phyloP scores from a whole-genome alignment of 2,797 vertebrate species.

The Enteromius anoplus region DNA sequence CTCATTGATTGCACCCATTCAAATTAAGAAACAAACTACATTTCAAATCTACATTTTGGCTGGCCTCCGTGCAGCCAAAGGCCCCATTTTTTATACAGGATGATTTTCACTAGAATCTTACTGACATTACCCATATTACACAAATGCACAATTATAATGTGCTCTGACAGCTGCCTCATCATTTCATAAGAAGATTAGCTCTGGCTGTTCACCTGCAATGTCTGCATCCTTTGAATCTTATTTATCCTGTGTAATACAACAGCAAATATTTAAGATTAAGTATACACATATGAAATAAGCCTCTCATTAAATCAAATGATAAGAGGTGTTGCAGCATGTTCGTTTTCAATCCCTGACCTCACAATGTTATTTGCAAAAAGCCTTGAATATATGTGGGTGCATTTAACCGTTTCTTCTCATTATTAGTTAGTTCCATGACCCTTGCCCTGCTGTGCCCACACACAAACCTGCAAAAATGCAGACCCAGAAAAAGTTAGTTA shows the following conservation, averaged over 20 bases:
- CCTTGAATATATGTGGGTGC: background rate
- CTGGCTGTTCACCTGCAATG: background rate
- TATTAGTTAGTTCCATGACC: slow-evolving; percentile 12
- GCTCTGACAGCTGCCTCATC: background rate
- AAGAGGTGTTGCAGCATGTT: background rate
- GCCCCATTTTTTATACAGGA: too few relatives aligned
- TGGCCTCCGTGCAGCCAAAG: background rate
- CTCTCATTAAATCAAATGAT: background rate
- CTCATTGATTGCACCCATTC: background rate
- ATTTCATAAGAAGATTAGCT: background rate
- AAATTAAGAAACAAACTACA: background rate
- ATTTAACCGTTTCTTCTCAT: background rate
- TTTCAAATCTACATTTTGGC: background rate
- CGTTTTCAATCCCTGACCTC: background rate
- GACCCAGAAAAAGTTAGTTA: background rate
- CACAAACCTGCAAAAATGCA: background rate
- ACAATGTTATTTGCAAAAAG: background rate
- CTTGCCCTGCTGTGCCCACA: slow-evolving; percentile 3
- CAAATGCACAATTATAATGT: background rate
- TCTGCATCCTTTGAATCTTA: slow-evolving; percentile 13
- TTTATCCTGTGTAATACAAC: background rate
- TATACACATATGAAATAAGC: background rate
- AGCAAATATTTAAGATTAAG: background rate
- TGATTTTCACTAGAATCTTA: too few relatives aligned
- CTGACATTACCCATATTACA: background rate